Evolutionary conservation across 2,888 invertebrate species (phyloP), one percentile per base, ranked within the genome.

Genomic region (Noctua fimbriata): DNA sequence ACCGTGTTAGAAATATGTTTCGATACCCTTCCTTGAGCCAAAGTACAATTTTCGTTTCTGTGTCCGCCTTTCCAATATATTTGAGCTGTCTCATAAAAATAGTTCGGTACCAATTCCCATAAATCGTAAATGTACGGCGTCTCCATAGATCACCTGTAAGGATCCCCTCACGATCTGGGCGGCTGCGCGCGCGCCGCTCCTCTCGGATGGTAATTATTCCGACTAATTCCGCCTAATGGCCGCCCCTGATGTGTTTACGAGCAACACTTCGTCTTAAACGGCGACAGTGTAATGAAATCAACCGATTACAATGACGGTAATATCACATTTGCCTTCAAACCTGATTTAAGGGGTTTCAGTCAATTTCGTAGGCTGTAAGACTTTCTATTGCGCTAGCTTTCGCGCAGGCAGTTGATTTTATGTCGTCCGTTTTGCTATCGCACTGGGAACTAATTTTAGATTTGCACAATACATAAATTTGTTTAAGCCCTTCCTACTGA

Each of bases 201-300:
- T 73, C 73, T 75, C 41, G 66, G 47, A 83, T 78, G 79, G 89
- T 91, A 93, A 93, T 94, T 94, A 94, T 91, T 88, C 86, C 90
- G 89, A 92, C 90, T 92, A 92, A 94, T 90, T 90, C 88, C 82
- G 87, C 79, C 89, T 92, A 92, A 93, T 92, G 91, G 92, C 84
- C 82, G 83, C 76, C 82, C 86, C 86, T 91, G 94, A 93, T 90
- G 90, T 93, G 92, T 94, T 94, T 94, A 94, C 90, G 89, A 91
- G 72, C 73, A 78, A 75, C 86, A 89, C 86, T 91, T 88, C 83
- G 82, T 90, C 88, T 90, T 76, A 44, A 49, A 87, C 84, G 83
- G 86, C 86, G 92, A 92, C 92, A 87, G 86, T 69, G 82, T 90
- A 91, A 91, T 90, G 91, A 91, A 91, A 92, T 92, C 88, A 90